Percentiles rank a stretch among this genome's conserved stretches.
Conservation (phyloP, 2,113 vertebrate genomes). For the Aspiorhynchus laticeps region DNA sequence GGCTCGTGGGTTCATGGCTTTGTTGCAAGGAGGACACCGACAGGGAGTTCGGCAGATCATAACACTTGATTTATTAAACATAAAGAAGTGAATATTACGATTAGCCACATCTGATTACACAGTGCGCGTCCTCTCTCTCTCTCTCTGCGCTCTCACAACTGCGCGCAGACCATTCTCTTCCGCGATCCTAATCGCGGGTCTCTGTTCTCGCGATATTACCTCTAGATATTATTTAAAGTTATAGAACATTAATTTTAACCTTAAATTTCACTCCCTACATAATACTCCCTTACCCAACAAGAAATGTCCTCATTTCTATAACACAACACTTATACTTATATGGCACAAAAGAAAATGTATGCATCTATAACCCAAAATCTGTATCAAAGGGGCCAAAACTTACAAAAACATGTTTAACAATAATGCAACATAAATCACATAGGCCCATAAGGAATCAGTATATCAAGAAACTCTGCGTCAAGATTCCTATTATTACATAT, state of each 20-base stretch:
- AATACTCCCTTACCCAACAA: conserved; percentile 1
- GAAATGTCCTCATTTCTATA: conserved; percentile 12
- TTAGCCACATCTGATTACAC: not conserved
- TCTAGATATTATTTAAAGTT: not conserved
- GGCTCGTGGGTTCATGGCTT: not conserved
- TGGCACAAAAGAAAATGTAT: no score
- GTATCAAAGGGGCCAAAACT: not conserved
- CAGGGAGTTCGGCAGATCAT: not conserved
- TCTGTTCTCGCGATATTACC: not conserved
- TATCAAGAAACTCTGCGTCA: no score
- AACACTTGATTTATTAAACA: not conserved
- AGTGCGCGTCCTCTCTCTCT: not conserved
- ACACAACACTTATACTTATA: not conserved
- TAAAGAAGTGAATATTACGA: not conserved
- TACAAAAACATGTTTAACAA: not conserved
- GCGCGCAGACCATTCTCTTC: not conserved
- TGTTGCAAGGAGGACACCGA: not conserved
- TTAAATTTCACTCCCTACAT: not conserved
- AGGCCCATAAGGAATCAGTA: not conserved
- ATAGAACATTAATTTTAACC: not conserved
- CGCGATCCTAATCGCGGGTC: not conserved
- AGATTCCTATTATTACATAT: no score
- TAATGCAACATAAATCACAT: not conserved
- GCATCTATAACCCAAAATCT: no score
- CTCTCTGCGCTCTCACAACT: not conserved